Conservation (phyloP, 2,113 vertebrate species). For the Nycticryphes semicollaris region DNA sequence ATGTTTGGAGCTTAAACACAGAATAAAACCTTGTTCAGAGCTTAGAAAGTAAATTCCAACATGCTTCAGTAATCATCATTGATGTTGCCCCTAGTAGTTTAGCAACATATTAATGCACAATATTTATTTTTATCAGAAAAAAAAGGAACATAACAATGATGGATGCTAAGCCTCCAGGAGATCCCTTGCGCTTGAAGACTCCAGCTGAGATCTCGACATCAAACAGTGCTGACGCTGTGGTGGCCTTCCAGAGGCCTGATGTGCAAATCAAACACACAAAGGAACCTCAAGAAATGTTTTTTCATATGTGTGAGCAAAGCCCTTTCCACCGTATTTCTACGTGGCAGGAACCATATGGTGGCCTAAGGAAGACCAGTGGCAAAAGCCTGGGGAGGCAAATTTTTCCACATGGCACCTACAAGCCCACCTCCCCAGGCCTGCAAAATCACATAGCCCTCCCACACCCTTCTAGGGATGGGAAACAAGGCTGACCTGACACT, state of each 20-base stretch:
- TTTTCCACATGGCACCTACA: accelerated
- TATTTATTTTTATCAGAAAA: not conserved
- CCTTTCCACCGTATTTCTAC: not conserved
- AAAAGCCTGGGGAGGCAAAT: not conserved
- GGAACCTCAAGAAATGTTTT: constrained; percentile 22
- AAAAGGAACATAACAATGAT: not conserved
- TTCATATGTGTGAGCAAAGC: not conserved
- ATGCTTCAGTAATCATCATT: constrained; percentile 1
- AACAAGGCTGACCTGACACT: not conserved
- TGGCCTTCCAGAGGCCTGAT: not conserved
- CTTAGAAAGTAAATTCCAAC: constrained; percentile 23
- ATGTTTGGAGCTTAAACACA: not conserved
- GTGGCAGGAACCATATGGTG: accelerated
- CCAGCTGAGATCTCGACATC: constrained; percentile 8
- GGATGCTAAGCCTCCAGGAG: not conserved
- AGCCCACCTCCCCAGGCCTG: not conserved
- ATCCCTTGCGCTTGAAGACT: not conserved
- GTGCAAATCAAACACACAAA: constrained; percentile 7
- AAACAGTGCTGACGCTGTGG: not conserved
- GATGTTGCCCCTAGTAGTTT: not conserved
- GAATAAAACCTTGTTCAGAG: not conserved
- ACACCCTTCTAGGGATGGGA: not conserved
- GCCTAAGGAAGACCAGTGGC: not conserved
- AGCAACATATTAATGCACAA: not conserved
- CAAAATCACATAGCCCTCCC: not conserved